These are phyloP conservation scores for Crioceris asparagi DNA, from an alignment of 2,888 invertebrate species.

Conservation along the genomic window DNA sequence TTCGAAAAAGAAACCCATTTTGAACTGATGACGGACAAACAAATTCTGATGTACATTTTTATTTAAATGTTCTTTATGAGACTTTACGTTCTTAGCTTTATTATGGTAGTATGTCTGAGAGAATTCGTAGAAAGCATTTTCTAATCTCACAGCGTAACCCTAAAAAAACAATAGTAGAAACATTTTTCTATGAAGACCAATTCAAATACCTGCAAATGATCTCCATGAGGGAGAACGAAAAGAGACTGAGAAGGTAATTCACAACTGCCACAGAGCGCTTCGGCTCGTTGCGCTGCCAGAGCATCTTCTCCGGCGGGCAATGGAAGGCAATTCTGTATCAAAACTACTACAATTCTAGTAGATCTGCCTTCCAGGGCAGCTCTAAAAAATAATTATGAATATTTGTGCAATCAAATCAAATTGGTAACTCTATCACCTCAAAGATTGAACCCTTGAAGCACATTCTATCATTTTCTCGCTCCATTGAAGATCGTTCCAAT, in stretches of 20 bases:
- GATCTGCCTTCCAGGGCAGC: constrained; percentile 61
- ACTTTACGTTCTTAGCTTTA: constrained; percentile 75
- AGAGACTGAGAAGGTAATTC: constrained; percentile 86
- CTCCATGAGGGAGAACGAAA: constrained; percentile 78
- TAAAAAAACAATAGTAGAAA: constrained; percentile 22
- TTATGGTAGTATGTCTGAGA: constrained; percentile 87
- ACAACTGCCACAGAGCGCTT: constrained; percentile 82
- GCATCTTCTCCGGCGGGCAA: constrained; percentile 72
- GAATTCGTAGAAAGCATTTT: constrained; percentile 88
- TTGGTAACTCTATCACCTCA: no score
- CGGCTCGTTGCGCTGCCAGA: constrained; percentile 81
- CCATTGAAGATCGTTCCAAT: constrained; percentile 94
- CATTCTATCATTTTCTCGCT: constrained; percentile 92
- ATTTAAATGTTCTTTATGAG: constrained; percentile 82
- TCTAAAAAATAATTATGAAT: constrained; percentile 42
- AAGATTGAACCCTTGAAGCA: constrained; percentile 75
- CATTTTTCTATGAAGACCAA: background rate
- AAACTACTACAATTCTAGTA: constrained; percentile 74
- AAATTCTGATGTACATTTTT: constrained; percentile 85
- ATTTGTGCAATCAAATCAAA: no score
- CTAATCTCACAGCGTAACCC: constrained; percentile 63
- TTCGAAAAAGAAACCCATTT: constrained; percentile 92
- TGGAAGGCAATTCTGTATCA: constrained; percentile 75
- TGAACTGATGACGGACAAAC: constrained; percentile 92
- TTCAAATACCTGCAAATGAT: constrained; percentile 52